Evolutionary conservation across 2,888 invertebrate species (phyloP).

Genomic region (Epinotia ramella): DNA sequence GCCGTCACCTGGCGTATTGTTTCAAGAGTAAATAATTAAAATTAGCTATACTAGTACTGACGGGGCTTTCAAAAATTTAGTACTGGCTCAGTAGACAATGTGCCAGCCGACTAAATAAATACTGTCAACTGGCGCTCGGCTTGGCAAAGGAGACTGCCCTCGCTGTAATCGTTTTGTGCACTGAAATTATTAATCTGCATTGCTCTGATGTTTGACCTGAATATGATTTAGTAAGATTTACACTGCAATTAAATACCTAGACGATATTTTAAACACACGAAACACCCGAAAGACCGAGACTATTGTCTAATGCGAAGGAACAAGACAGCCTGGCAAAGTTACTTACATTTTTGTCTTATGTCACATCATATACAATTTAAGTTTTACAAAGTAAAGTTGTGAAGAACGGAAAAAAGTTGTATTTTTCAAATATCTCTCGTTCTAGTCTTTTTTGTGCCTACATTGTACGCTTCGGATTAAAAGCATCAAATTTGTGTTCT

Average conservation of each 20-base stretch:
- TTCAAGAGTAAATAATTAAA: constrained; percentile 41
- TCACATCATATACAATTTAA: too few species aligned
- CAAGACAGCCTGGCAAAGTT: too few species aligned
- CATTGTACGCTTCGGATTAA: too few species aligned
- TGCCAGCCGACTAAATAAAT: constrained; percentile 41
- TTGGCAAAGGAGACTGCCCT: constrained; percentile 40
- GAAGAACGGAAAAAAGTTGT: too few species aligned
- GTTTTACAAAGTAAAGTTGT: too few species aligned
- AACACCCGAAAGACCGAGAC: too few species aligned
- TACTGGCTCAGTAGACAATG: constrained; percentile 18
- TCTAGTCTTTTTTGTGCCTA: too few species aligned
- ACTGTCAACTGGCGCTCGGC: constrained; percentile 31
- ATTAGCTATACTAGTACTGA: constrained; percentile 42
- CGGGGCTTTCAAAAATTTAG: constrained; percentile 31
- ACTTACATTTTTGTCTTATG: too few species aligned
- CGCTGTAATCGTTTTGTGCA: constrained; percentile 23
- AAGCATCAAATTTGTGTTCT: too few species aligned
- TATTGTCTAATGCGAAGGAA: neutral
- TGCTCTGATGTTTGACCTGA: constrained; percentile 9
- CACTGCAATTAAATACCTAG: too few species aligned
- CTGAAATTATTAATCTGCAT: constrained; percentile 23
- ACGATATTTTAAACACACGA: neutral
- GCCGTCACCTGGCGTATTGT: constrained; percentile 26
- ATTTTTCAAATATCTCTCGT: too few species aligned
- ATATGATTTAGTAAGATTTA: neutral